Conservation (phyloP, 2,113 vertebrate species). For the Craseonycteris thonglongyai region DNA sequence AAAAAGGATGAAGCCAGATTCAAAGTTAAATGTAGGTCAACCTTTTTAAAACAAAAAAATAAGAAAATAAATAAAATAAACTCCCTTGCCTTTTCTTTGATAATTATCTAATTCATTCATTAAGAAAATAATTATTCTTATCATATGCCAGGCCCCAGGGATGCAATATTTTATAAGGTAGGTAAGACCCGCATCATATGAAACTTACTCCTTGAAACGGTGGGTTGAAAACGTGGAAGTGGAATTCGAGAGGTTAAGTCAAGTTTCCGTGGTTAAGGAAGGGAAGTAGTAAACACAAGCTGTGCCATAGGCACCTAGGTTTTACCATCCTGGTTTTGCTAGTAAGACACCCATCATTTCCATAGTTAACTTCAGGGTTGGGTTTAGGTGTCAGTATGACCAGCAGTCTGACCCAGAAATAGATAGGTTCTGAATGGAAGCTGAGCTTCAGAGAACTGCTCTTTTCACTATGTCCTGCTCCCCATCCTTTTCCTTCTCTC, state of each 20-base stretch:
- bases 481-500: neutral
- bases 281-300: neutral
- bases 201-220: neutral
- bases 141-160: rapidly evolving
- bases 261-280: neutral
- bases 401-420: neutral
- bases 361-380: neutral
- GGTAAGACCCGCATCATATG: neutral
- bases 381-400: neutral
- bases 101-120: neutral
- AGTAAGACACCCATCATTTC: neutral
- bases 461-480: rapidly evolving
- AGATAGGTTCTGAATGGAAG: neutral
- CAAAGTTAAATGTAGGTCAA: neutral
- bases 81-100: neutral
- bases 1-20: neutral
- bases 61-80: neutral
- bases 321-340: neutral
- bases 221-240: neutral
- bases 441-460: neutral
- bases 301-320: rapidly evolving
- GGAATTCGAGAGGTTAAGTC: neutral
- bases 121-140: neutral
- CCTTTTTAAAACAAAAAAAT: neutral
- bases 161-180: neutral